phyloP scores from a whole-genome alignment of 2,888 invertebrate species.

The Apodemia mormo region DNA sequence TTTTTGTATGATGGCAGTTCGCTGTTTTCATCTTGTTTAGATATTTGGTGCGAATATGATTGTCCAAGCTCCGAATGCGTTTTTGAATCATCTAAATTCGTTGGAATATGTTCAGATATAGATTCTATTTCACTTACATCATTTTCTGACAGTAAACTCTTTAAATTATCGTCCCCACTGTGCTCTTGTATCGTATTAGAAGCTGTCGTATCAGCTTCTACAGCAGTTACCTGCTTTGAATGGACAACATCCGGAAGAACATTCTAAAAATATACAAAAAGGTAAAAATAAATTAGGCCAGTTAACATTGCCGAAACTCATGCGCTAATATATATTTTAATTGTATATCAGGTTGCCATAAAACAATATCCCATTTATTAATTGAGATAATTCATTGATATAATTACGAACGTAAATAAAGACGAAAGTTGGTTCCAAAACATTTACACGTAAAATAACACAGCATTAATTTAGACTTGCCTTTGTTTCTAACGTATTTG shows the following conservation, averaged over 20 bases:
- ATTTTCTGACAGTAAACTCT: slow-evolving; percentile 40
- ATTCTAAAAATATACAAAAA: slow-evolving; percentile 79
- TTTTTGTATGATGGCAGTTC: slow-evolving; percentile 5
- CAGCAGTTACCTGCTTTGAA: slow-evolving; percentile 70
- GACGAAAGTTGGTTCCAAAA: too few species aligned
- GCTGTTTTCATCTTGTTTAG: slow-evolving; percentile 46
- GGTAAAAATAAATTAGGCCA: slow-evolving; percentile 43
- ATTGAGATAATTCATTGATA: too few species aligned
- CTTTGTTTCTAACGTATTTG: slow-evolving; percentile 61
- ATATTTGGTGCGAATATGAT: slow-evolving; percentile 44
- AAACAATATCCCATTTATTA: too few species aligned
- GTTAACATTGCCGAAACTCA: not conserved
- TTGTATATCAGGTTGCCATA: too few species aligned
- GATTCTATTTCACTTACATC: slow-evolving; percentile 64
- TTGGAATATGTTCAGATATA: slow-evolving; percentile 71
- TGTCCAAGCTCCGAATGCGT: slow-evolving; percentile 53
- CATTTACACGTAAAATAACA: not conserved
- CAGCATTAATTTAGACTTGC: slow-evolving; percentile 44
- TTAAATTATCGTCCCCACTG: slow-evolving; percentile 23
- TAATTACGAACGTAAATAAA: too few species aligned
- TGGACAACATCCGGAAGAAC: slow-evolving; percentile 80
- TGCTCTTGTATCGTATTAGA: slow-evolving; percentile 44
- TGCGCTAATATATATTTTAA: not conserved
- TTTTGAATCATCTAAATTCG: slow-evolving; percentile 59
- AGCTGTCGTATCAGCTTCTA: slow-evolving; percentile 52